Evolutionary conservation across 2,888 invertebrate genomes (phyloP).

Genomic region (Tenthredo scrophulariae): DNA sequence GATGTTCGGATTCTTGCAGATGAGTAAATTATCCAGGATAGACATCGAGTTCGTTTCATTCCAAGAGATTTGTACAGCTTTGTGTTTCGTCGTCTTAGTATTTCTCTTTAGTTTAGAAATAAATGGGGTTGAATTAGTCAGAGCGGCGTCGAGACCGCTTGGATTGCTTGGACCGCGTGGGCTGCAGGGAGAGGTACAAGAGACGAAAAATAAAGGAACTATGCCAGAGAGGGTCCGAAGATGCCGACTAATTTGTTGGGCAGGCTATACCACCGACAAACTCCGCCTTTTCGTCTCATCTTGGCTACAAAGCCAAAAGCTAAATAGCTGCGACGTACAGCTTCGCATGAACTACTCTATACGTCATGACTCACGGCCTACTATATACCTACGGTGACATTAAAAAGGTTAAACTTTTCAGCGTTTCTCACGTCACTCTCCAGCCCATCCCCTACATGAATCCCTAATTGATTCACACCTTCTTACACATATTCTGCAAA

Average conservation of each 20-base stretch:
- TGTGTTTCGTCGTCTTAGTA: constrained; percentile 40
- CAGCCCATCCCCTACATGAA: neutral
- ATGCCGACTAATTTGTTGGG: constrained; percentile 68
- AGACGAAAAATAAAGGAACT: constrained; percentile 51
- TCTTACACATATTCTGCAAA: neutral
- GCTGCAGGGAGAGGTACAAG: constrained; percentile 52
- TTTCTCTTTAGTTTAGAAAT: constrained; percentile 59
- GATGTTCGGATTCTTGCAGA: neutral
- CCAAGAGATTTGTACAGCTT: constrained; percentile 7
- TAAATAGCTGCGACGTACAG: constrained; percentile 60
- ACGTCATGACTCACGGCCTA: constrained; percentile 36
- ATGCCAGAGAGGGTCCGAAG: constrained; percentile 50
- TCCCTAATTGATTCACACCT: constrained; percentile 4
- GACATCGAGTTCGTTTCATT: constrained; percentile 25
- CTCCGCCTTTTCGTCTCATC: constrained; percentile 61
- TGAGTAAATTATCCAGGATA: neutral
- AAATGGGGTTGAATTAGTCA: constrained; percentile 62
- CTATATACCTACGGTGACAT: constrained; percentile 26
- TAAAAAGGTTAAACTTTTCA: constrained; percentile 34
- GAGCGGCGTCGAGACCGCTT: constrained; percentile 56
- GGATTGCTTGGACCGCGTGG: constrained; percentile 57
- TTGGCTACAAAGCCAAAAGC: constrained; percentile 64
- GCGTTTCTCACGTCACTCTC: neutral
- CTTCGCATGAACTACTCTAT: constrained; percentile 46
- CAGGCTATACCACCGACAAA: constrained; percentile 59